Conservation (phyloP, 2,113 vertebrate species). For the Hipposideros armiger region DNA sequence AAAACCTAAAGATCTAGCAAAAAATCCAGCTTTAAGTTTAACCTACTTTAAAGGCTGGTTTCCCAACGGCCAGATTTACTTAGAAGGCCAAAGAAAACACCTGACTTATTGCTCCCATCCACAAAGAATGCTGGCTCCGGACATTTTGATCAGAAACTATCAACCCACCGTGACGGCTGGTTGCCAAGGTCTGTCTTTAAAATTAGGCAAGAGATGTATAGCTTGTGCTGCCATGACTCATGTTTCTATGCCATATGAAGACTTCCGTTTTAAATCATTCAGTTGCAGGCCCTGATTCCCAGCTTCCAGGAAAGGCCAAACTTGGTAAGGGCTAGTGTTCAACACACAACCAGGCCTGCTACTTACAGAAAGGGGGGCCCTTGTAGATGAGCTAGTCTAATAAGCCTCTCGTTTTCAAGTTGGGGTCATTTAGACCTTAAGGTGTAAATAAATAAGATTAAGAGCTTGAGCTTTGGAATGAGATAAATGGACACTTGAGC, state of each 20-base stretch:
- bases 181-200: not conserved
- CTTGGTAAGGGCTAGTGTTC: not conserved
- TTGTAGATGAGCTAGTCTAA: not conserved
- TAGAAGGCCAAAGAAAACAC: not conserved
- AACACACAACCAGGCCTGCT: not conserved
- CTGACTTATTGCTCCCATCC: not conserved
- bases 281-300: not conserved
- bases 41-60: not conserved
- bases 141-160: not conserved
- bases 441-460: conserved; percentile 3
- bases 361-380: not conserved
- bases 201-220: not conserved
- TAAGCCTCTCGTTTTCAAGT: not conserved
- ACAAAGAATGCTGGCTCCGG: not conserved
- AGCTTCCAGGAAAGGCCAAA: not conserved
- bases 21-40: not conserved
- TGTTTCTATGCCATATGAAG: not conserved
- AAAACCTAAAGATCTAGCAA: not conserved
- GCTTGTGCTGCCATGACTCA: not conserved
- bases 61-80: not conserved
- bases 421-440: not conserved
- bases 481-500: not conserved
- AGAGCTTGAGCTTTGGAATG: not conserved
- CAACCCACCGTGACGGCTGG: not conserved
- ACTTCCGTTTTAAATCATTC: not conserved